Percentiles rank a stretch among this genome's conserved stretches.
Conservation (phyloP, 1,140 invertebrate species). For the Drosophila rhopaloa region DNA sequence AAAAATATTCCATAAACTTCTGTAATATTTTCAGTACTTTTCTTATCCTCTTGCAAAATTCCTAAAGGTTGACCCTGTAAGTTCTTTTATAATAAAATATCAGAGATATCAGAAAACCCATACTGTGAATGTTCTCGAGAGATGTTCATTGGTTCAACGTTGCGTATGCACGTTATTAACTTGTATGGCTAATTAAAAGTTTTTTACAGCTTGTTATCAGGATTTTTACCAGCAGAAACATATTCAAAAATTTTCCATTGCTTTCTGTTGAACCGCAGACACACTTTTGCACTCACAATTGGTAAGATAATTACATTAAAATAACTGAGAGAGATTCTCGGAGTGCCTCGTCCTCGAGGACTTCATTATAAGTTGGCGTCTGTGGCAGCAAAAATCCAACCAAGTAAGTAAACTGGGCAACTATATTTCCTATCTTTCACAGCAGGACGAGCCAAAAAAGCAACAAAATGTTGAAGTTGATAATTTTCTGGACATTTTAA, state of each 20-base stretch:
- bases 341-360: conserved; percentile 52
- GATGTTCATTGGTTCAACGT: conserved; percentile 36
- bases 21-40: too few species aligned
- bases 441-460: conserved; percentile 25
- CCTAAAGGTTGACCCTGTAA: too few species aligned
- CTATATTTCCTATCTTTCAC: conserved; percentile 52
- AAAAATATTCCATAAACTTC: too few species aligned
- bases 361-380: conserved; percentile 71
- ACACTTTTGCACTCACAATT: conserved; percentile 38
- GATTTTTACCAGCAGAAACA: conserved; percentile 18
- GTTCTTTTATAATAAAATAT: conserved; percentile 4
- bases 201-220: conserved; percentile 42
- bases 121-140: too few species aligned
- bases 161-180: conserved; percentile 62
- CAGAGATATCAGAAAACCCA: neutral
- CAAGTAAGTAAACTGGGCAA: conserved; percentile 44
- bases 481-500: conserved; percentile 79
- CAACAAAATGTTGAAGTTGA: conserved; percentile 72
- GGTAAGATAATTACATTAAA: conserved; percentile 70
- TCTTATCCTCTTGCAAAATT: too few species aligned
- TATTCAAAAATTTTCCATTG: conserved; percentile 14
- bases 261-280: conserved; percentile 4
- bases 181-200: conserved; percentile 70
- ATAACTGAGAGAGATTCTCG: conserved; percentile 37
- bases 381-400: conserved; percentile 22